These are phyloP conservation scores for Thaumatotibia leucotreta DNA, from an alignment of 1,140 invertebrate species.

Conservation along the genomic window DNA sequence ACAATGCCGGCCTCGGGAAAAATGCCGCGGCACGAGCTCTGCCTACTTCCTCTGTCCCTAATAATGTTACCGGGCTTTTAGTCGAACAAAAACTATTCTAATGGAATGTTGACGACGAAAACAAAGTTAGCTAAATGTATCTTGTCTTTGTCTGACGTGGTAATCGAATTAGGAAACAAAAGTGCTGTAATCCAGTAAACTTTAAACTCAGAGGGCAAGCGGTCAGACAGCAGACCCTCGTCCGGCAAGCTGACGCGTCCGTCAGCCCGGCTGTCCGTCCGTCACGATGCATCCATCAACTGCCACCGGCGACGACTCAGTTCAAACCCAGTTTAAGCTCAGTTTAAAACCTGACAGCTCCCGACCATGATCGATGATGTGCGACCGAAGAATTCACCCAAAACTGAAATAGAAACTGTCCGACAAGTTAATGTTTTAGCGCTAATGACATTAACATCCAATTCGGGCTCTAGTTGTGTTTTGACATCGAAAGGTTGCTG, in stretches of 20 bases:
- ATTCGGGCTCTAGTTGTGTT: conserved; percentile 27
- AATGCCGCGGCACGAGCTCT: not conserved
- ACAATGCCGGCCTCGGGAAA: conserved; percentile 17
- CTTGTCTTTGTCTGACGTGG: not conserved
- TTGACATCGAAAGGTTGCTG: conserved; percentile 31
- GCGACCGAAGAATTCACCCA: conserved; percentile 34
- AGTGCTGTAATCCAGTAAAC: not conserved
- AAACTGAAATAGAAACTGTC: conserved; percentile 41
- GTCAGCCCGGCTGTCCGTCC: conserved; percentile 16
- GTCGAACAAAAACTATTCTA: conserved; percentile 14
- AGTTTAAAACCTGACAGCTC: conserved; percentile 49
- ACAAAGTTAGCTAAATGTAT: not conserved
- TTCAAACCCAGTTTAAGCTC: conserved; percentile 35
- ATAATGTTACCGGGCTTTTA: conserved; percentile 10
- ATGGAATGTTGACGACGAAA: conserved; percentile 5
- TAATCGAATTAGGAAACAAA: not conserved
- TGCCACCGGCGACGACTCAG: conserved; percentile 40
- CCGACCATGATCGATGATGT: conserved; percentile 49
- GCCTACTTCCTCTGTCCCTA: conserved; percentile 7
- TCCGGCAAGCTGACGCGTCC: conserved; percentile 23
- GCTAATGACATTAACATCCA: conserved; percentile 42
- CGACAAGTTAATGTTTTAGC: conserved; percentile 38
- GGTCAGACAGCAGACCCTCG: conserved; percentile 24
- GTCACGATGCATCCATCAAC: conserved; percentile 43
- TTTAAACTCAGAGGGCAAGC: conserved; percentile 14